phyloP scores from a whole-genome alignment of 2,797 vertebrate species.

The Odontamblyopus rebecca region DNA sequence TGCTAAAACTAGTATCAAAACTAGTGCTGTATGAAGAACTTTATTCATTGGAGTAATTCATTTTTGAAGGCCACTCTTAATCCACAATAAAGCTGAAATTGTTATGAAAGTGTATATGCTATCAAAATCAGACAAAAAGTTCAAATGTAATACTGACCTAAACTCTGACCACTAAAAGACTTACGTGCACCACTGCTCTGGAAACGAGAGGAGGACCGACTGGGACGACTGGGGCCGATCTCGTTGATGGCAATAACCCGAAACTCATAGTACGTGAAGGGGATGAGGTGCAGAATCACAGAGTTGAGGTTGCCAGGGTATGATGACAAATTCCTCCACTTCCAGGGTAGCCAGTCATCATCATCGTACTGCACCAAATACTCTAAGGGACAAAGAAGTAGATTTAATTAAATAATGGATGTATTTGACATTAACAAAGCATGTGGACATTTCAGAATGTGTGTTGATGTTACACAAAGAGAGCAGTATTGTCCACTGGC shows the following conservation, averaged over 20 bases:
- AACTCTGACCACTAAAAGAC: neutral
- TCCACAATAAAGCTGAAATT: neutral
- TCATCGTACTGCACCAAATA: constrained; percentile 94
- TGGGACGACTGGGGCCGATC: constrained; percentile 90
- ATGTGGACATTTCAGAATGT: too few relatives aligned
- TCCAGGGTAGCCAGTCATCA: constrained; percentile 86
- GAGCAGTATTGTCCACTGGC: neutral
- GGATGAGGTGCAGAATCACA: constrained; percentile 85
- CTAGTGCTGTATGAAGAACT: too few relatives aligned
- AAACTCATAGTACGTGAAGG: constrained; percentile 94
- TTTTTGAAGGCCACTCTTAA: neutral
- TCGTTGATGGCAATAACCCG: constrained; percentile 90
- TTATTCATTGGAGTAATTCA: too few relatives aligned
- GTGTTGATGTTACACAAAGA: too few relatives aligned
- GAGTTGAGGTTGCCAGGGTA: constrained; percentile 91
- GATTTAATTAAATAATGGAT: neutral
- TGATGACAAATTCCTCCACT: constrained; percentile 89
- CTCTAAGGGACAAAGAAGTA: constrained; percentile 55
- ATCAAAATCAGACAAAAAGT: constrained; percentile 1
- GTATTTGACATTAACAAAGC: neutral
- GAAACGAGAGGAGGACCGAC: constrained; percentile 85
- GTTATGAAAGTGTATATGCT: neutral
- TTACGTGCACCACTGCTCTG: constrained; percentile 91
- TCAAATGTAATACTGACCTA: neutral
- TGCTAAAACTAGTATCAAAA: too few relatives aligned